These are phyloP conservation scores for Mastomys natalensis DNA, from an alignment of 2,113 vertebrate genomes.

Conservation along the genomic window DNA sequence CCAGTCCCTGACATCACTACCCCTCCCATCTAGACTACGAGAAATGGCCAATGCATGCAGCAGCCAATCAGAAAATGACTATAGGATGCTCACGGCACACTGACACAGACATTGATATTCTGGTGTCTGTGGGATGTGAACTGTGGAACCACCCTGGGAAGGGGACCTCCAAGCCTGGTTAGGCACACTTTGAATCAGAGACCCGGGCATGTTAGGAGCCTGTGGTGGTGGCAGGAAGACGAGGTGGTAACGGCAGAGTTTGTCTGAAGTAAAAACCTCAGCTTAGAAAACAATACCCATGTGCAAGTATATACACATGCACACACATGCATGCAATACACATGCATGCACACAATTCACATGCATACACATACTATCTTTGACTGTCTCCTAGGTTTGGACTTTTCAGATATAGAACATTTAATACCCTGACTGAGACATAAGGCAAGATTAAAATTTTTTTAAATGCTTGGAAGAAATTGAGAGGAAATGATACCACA, in stretches of 20 bases:
- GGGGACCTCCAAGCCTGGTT: neutral
- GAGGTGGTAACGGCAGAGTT: neutral
- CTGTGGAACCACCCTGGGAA: neutral
- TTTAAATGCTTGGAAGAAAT: neutral
- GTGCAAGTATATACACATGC: neutral
- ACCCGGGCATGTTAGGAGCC: neutral
- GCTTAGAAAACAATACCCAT: neutral
- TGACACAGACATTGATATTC: neutral
- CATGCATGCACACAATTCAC: neutral
- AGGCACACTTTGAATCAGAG: neutral
- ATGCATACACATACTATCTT: neutral
- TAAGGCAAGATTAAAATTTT: neutral
- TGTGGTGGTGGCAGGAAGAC: neutral
- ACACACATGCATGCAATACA: neutral
- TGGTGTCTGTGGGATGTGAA: neutral
- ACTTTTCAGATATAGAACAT: neutral
- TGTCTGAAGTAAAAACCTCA: constrained; percentile 17
- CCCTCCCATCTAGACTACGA: neutral
- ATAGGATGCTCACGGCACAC: no score
- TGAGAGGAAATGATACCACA: neutral
- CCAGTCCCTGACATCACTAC: neutral
- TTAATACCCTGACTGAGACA: neutral
- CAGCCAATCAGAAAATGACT: neutral
- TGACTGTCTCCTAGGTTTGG: neutral
- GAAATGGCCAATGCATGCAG: neutral